Evolutionary conservation across 2,113 vertebrate genomes (phyloP).

Genomic region (Nerophis ophidion): DNA sequence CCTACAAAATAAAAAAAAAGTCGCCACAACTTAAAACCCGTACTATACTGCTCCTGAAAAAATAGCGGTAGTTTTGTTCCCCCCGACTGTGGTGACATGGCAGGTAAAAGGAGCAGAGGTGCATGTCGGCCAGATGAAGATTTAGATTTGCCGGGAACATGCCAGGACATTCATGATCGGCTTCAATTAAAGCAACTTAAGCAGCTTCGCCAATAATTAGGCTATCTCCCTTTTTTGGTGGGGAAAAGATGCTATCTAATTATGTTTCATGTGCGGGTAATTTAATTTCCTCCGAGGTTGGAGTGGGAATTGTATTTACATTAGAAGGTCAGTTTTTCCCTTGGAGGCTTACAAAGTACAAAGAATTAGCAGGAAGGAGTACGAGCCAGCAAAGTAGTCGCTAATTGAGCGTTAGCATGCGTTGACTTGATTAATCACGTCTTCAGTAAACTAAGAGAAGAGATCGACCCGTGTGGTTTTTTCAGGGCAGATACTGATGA

Average conservation of each 20-base stretch:
- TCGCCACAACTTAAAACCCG: constrained; percentile 18
- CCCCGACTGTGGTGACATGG: too few species aligned
- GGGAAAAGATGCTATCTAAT: constrained; percentile 68
- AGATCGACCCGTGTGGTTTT: too few species aligned
- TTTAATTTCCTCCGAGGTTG: constrained; percentile 65
- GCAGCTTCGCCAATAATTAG: constrained; percentile 75
- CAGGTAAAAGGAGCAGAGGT: too few species aligned
- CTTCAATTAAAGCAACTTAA: constrained; percentile 31
- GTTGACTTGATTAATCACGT: too few species aligned
- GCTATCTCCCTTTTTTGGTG: constrained; percentile 57
- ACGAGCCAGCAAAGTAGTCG: constrained; percentile 1
- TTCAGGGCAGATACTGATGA: too few species aligned
- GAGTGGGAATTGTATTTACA: constrained; percentile 42
- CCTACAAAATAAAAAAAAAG: not conserved
- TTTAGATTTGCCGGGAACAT: constrained; percentile 76
- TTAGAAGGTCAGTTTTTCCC: constrained; percentile 63
- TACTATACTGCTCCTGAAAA: too few species aligned
- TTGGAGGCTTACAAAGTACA: constrained; percentile 16
- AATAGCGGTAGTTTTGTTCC: too few species aligned
- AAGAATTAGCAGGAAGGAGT: constrained; percentile 24
- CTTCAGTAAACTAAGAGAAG: too few species aligned
- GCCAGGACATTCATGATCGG: constrained; percentile 67
- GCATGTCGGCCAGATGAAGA: constrained; percentile 60
- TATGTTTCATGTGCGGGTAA: constrained; percentile 69
- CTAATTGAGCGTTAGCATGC: too few species aligned